Evolutionary conservation across 64 coral and sea anemone species (phyloP), one percentile per base, ranked within the genome.

Genomic region (Stichodactyla mertensii): DNA sequence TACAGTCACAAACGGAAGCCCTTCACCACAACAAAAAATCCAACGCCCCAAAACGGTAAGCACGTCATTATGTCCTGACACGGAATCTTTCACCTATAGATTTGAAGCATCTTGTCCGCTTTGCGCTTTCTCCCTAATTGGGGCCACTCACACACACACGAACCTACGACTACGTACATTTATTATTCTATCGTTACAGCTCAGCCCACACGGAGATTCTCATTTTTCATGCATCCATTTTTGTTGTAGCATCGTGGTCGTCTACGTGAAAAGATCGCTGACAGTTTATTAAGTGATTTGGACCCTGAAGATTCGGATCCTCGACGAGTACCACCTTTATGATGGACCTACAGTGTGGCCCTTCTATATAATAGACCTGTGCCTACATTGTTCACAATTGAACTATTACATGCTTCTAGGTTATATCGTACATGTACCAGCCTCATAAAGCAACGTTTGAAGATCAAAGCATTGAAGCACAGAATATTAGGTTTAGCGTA

Each of bases 31-130:
- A 80, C 85, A 77, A 7, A 91, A 91, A 83, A 91, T 91, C 52
- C 89, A 91, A 80, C 71, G 89, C 6, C 89, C 89, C 9, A 91
- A 91, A 91, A 91, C 89, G 16, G 89, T 91, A 55, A 82, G 52
- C 54, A n/a, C 18, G 52, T 55, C 10, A 82, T 54, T 82, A 22
- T 4, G 36, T 45, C 36, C 36, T 45, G 36, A 45, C 36, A 45
- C 36, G 36, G 36, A 45, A 45, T 45, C 36, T 45, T 45, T 45
- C 36, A 45, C 36, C 36, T 45, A 45, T 45, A 45, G 36, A 45
- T 45, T 45, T 45, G 36, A 45, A 45, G 36, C 36, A 45, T 45
- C 36, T 45, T 45, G 36, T 45, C 36, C 1, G 1, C 36, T 45
- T 45, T 45, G 36, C 36, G 36, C 36, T 45, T 45, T 45, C 1